Conservation (phyloP, 2,797 vertebrate species). For the Neopelma chrysocephalum region DNA sequence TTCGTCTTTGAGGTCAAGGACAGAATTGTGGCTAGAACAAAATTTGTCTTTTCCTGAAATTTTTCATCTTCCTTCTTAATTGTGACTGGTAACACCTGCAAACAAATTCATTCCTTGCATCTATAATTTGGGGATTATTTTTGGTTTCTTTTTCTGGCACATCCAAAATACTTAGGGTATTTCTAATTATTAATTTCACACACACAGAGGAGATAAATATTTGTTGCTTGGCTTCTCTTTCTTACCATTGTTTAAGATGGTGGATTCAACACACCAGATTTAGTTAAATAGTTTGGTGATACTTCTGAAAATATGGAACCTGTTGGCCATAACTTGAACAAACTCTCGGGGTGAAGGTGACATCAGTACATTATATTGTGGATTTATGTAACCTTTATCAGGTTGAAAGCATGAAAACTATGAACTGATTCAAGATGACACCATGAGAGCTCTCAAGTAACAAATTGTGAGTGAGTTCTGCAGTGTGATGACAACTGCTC, state of each 20-base stretch:
- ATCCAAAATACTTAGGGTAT: background rate
- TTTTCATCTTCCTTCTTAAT: background rate
- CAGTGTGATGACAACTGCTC: background rate
- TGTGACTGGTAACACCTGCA: background rate
- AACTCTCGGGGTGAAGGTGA: background rate
- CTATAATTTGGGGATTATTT: background rate
- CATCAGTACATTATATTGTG: background rate
- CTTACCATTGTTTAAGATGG: background rate
- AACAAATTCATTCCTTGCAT: background rate
- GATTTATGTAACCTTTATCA: background rate
- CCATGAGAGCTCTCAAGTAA: background rate
- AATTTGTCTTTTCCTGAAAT: background rate
- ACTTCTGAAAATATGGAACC: too few relatives aligned
- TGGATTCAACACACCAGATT: background rate
- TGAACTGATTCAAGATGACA: background rate
- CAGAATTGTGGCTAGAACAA: background rate
- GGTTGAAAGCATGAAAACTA: background rate
- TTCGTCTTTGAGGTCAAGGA: background rate
- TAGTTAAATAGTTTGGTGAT: background rate
- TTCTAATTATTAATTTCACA: background rate
- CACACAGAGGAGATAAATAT: background rate
- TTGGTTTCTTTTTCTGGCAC: background rate
- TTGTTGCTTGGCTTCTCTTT: background rate
- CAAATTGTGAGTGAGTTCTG: background rate
- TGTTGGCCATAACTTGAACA: background rate